Evolutionary conservation across 2,888 invertebrate species (phyloP).

Genomic region (Lasioglossum marginatum): DNA sequence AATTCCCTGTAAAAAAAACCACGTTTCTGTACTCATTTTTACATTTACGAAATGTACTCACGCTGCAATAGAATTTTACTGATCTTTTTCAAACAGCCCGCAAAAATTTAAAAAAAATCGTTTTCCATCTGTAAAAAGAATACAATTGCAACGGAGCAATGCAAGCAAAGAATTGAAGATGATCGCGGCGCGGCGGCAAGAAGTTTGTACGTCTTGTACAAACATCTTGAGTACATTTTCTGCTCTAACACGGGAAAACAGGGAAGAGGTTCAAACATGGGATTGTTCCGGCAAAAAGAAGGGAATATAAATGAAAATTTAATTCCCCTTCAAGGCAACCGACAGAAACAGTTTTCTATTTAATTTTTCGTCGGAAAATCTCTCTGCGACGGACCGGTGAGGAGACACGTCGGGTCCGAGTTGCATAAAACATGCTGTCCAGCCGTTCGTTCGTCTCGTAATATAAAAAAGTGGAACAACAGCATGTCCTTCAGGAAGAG

Average conservation of each 20-base stretch:
- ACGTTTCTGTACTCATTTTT: too few relatives aligned
- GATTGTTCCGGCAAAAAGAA: background rate
- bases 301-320: background rate
- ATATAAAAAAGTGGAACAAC: slow-evolving; percentile 13
- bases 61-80: too few relatives aligned
- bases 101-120: too few relatives aligned
- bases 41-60: too few relatives aligned
- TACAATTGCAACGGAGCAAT: background rate
- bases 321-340: background rate
- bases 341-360: slow-evolving; percentile 6
- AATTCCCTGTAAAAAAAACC: background rate
- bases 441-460: background rate
- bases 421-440: slow-evolving; percentile 11
- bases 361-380: slow-evolving; percentile 4
- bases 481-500: background rate
- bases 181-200: background rate
- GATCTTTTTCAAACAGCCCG: too few relatives aligned
- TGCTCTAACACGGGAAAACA: background rate
- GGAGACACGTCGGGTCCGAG: background rate
- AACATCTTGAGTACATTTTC: background rate
- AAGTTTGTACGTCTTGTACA: too few relatives aligned
- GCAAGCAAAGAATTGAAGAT: background rate
- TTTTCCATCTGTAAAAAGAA: background rate
- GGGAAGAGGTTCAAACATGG: background rate
- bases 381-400: background rate